phyloP scores from a whole-genome alignment of 2,888 invertebrate genomes.

The Lasioglossum malachurum region DNA sequence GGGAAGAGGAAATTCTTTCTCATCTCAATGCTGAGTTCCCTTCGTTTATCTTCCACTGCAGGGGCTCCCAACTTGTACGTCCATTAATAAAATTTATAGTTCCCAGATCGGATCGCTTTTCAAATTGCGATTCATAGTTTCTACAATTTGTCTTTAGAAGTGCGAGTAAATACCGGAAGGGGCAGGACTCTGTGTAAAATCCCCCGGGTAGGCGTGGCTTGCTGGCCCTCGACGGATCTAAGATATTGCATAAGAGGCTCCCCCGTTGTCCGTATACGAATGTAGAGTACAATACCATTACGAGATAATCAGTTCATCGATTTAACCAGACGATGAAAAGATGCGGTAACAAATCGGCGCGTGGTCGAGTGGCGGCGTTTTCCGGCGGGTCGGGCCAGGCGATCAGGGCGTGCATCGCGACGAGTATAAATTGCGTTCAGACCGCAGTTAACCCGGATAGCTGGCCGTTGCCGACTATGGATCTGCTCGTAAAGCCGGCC shows the following conservation, averaged over 20 bases:
- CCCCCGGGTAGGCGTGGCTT: background rate
- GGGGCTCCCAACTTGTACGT: background rate
- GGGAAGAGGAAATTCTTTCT: background rate
- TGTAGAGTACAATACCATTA: background rate
- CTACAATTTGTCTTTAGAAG: background rate
- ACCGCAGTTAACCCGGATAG: constrained; percentile 71
- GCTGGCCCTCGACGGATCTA: background rate
- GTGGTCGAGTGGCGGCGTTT: background rate
- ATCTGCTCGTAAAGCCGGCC: constrained; percentile 49
- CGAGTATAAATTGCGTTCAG: constrained; percentile 68
- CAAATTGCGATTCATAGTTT: background rate
- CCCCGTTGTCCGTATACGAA: background rate
- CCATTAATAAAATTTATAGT: background rate
- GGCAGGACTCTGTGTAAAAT: background rate
- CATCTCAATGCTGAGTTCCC: background rate
- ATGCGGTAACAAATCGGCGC: constrained; percentile 16
- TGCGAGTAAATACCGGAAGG: background rate
- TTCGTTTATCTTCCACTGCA: background rate
- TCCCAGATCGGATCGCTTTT: background rate
- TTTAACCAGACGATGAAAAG: background rate
- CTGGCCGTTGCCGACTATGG: constrained; percentile 36
- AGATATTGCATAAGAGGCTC: background rate
- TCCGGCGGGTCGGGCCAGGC: constrained; percentile 23
- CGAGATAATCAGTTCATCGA: background rate
- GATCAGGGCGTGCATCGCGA: constrained; percentile 56